phyloP scores from a whole-genome alignment of 2,888 invertebrate genomes.

The Philereme transversata region DNA sequence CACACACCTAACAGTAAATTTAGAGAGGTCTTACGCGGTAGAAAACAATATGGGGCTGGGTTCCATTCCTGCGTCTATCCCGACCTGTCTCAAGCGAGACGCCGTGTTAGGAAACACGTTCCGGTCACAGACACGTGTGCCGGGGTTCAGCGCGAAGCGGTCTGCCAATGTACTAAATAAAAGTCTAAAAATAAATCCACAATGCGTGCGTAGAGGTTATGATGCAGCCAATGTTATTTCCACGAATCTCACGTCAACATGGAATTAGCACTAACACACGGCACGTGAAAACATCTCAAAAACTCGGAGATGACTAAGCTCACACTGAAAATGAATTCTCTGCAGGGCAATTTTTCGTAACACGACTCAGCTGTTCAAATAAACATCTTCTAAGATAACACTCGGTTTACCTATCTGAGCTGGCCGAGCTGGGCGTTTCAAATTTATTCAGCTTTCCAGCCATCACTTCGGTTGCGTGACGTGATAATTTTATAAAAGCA shows the following conservation, averaged over 20 bases:
- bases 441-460: conserved; percentile 85
- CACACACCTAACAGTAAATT: conserved; percentile 49
- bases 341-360: conserved; percentile 61
- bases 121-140: conserved; percentile 66
- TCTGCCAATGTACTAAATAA: conserved; percentile 75
- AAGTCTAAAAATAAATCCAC: conserved; percentile 79
- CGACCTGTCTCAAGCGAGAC: conserved; percentile 49
- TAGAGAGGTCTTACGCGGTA: conserved; percentile 69
- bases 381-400: conserved; percentile 70
- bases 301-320: conserved; percentile 57
- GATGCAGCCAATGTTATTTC: conserved; percentile 53
- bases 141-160: conserved; percentile 60
- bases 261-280: conserved; percentile 55
- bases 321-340: conserved; percentile 60
- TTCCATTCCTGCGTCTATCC: conserved; percentile 59
- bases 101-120: conserved; percentile 48
- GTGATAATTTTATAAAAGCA: conserved; percentile 43
- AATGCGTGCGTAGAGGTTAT: conserved; percentile 76
- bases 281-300: conserved; percentile 54
- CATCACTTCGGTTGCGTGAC: conserved; percentile 62
- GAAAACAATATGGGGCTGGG: conserved; percentile 65
- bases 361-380: conserved; percentile 77
- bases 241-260: conserved; percentile 44
- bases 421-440: conserved; percentile 95
- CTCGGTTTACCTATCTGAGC: conserved; percentile 92